Evolutionary conservation across 2,888 invertebrate species (phyloP).

Genomic region (Drosophila lutescens): DNA sequence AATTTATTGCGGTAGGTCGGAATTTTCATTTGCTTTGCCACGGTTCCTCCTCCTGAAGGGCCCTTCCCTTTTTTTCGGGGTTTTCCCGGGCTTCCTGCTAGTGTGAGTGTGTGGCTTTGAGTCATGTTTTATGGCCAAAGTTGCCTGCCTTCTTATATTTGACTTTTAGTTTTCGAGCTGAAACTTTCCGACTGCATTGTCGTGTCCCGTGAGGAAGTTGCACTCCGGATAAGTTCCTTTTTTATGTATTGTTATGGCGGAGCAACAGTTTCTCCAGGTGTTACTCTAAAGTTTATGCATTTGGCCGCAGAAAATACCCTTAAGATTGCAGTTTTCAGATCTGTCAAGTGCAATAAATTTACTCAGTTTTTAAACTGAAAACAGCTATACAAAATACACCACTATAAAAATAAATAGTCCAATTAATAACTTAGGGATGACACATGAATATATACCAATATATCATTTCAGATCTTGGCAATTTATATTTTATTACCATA

Average conservation of each 20-base stretch:
- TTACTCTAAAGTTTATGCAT: not conserved
- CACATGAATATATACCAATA: too few relatives aligned
- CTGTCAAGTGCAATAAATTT: not conserved
- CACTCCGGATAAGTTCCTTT: constrained; percentile 26
- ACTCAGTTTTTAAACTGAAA: too few relatives aligned
- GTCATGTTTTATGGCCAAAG: constrained; percentile 39
- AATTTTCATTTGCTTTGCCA: constrained; percentile 73
- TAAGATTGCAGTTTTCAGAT: not conserved
- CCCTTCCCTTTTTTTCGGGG: not conserved
- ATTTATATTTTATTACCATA: too few relatives aligned
- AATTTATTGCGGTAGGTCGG: constrained; percentile 82
- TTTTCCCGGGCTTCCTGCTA: constrained; percentile 2
- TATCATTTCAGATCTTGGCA: too few relatives aligned
- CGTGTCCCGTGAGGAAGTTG: constrained; percentile 23
- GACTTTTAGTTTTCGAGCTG: constrained; percentile 32
- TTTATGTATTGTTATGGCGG: constrained; percentile 11
- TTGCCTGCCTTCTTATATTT: constrained; percentile 38
- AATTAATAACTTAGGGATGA: too few relatives aligned
- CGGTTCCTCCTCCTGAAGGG: not conserved
- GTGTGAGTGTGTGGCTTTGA: constrained; percentile 18
- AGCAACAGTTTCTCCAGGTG: constrained; percentile 32
- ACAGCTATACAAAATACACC: too few relatives aligned
- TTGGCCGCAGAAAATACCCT: not conserved
- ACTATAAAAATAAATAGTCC: too few relatives aligned
- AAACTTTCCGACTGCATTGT: constrained; percentile 41